Conservation (phyloP, 2,113 vertebrate genomes). For the Myxocyprinus asiaticus region DNA sequence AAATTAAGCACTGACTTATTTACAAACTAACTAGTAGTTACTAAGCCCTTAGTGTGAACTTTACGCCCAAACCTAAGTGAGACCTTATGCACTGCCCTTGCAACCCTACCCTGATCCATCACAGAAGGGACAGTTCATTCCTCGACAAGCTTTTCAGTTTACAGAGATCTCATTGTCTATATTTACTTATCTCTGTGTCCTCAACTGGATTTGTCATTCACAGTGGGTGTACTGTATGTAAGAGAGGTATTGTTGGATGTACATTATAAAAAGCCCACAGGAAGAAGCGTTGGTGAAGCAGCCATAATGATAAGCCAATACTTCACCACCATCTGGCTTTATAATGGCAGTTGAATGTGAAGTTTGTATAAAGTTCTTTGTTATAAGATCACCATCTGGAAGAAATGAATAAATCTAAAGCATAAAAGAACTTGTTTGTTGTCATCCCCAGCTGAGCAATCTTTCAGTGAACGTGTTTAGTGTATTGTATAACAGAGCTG, state of each 20-base stretch:
- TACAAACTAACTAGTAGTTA: no score
- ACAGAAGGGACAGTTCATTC: no score
- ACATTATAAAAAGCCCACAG: background rate
- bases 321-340: slow-evolving; percentile 6
- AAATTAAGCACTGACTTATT: no score
- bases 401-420: slow-evolving; percentile 24
- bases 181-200: background rate
- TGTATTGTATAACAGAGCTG: background rate
- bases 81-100: no score
- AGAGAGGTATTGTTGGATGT: slow-evolving; percentile 20
- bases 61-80: no score
- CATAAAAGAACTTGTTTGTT: background rate
- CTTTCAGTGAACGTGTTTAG: background rate
- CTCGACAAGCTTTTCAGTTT: no score
- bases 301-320: background rate
- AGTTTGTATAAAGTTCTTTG: background rate
- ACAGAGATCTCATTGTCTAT: background rate
- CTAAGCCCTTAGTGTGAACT: no score
- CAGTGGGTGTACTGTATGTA: background rate
- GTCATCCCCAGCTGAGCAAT: background rate
- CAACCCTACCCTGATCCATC: no score
- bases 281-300: slow-evolving; percentile 1
- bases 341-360: background rate
- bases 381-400: slow-evolving; percentile 9
- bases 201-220: background rate